Conservation (phyloP, 2,888 invertebrate species). For the Macrophya annulata region DNA sequence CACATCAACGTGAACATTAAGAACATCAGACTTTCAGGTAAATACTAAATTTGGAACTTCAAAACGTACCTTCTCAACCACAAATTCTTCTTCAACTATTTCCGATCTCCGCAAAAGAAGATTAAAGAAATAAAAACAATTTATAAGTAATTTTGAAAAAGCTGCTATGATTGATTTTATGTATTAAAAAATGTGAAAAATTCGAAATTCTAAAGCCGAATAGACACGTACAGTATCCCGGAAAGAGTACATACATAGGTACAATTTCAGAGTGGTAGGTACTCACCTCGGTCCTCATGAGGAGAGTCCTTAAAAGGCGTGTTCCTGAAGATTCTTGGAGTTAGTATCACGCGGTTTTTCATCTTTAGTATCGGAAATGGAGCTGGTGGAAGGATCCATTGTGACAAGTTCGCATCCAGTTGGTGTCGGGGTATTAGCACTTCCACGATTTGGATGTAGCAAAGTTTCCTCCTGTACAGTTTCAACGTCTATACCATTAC, state of each 20-base stretch:
- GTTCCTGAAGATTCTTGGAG: neutral
- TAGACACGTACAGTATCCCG: neutral
- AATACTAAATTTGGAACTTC: too few species aligned
- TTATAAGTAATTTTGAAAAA: neutral
- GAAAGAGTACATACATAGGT: neutral
- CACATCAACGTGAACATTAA: too few species aligned
- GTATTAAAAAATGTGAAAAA: neutral
- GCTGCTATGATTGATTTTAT: neutral
- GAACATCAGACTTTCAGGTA: too few species aligned
- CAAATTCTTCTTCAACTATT: too few species aligned
- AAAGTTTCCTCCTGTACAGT: constrained; percentile 24
- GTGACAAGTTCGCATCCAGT: constrained; percentile 73
- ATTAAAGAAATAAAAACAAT: neutral
- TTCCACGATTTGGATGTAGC: neutral
- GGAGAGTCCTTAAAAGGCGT: constrained; percentile 17
- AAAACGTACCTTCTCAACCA: too few species aligned
- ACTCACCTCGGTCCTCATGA: neutral
- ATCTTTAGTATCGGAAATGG: constrained; percentile 28
- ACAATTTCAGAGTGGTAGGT: neutral
- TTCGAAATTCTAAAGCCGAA: neutral
- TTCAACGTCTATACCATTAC: constrained; percentile 54
- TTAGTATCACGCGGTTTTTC: neutral
- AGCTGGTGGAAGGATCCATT: constrained; percentile 66
- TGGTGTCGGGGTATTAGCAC: constrained; percentile 60
- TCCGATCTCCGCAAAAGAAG: neutral